Conservation (phyloP, 2,797 vertebrate species). For the Squalus acanthias region DNA sequence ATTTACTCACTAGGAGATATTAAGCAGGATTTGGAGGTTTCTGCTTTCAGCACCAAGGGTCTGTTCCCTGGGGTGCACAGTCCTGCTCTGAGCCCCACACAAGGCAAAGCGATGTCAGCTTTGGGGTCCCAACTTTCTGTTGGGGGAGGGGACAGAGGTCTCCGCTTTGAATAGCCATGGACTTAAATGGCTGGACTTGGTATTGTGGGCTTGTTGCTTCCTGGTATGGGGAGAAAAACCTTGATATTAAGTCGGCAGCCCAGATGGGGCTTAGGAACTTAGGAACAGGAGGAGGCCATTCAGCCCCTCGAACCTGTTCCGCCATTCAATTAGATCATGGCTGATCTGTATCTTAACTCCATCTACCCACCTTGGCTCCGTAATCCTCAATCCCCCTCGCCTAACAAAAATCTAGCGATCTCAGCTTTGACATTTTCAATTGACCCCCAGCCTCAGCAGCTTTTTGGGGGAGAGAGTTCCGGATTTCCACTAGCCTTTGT, state of each 20-base stretch:
- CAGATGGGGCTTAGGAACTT: too few relatives aligned
- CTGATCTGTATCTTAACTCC: background rate
- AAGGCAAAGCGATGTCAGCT: background rate
- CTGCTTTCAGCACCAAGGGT: too few relatives aligned
- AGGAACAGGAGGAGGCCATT: background rate
- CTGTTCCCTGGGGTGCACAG: too few relatives aligned
- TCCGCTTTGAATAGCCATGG: background rate
- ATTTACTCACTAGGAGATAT: too few relatives aligned
- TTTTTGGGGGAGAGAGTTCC: background rate
- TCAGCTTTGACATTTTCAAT: background rate
- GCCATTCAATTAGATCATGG: background rate
- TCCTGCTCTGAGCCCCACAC: background rate
- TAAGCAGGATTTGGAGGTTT: too few relatives aligned
- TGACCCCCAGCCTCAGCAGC: background rate
- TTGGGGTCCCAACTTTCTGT: background rate
- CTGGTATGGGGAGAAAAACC: background rate
- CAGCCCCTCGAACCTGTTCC: background rate
- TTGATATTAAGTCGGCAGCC: too few relatives aligned
- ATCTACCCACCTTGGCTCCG: background rate
- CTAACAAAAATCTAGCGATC: background rate
- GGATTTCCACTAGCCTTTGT: background rate
- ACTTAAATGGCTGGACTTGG: background rate
- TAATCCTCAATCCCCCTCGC: background rate
- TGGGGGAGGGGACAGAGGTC: background rate
- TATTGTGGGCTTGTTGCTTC: background rate